A percentile compares a stretch with the other conserved stretches of the same genome.
Conservation (phyloP, 2,888 invertebrate species). For the Xestia sexstrigata region DNA sequence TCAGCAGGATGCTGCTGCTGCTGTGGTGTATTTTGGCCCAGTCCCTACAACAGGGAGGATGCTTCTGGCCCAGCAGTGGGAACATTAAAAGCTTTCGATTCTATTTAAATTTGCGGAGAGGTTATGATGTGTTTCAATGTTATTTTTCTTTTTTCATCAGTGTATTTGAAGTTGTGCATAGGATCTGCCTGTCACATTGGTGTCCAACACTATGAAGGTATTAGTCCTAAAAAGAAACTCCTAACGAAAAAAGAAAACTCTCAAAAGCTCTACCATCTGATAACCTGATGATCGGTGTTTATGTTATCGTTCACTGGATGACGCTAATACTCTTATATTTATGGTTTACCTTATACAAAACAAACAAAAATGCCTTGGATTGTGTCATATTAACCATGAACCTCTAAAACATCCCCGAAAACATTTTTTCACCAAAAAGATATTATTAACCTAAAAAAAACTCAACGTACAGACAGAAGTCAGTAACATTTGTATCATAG, state of each 20-base stretch:
- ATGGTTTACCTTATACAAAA: not conserved
- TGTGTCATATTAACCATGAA: not conserved
- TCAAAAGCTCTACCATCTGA: not conserved
- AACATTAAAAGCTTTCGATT: not conserved
- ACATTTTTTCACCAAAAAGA: not conserved
- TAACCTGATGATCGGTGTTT: not conserved
- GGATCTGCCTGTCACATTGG: not conserved
- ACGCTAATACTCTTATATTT: not conserved
- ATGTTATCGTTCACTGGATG: not conserved
- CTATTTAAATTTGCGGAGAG: not conserved
- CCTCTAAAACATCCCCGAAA: not conserved
- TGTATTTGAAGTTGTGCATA: not conserved
- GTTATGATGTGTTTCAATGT: not conserved
- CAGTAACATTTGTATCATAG: slow-evolving; percentile 42
- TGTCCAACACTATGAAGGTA: too few relatives aligned
- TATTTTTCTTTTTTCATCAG: not conserved
- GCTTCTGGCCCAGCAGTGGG: not conserved
- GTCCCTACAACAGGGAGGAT: not conserved
- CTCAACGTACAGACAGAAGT: slow-evolving; percentile 17
- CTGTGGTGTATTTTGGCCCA: not conserved
- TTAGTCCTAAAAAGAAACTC: too few relatives aligned
- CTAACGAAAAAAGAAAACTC: too few relatives aligned
- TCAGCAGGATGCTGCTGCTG: too few relatives aligned
- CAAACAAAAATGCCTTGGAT: not conserved
- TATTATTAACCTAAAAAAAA: not conserved